Evolutionary conservation across 1,140 invertebrate genomes (phyloP).

Genomic region (Drosophila elegans): DNA sequence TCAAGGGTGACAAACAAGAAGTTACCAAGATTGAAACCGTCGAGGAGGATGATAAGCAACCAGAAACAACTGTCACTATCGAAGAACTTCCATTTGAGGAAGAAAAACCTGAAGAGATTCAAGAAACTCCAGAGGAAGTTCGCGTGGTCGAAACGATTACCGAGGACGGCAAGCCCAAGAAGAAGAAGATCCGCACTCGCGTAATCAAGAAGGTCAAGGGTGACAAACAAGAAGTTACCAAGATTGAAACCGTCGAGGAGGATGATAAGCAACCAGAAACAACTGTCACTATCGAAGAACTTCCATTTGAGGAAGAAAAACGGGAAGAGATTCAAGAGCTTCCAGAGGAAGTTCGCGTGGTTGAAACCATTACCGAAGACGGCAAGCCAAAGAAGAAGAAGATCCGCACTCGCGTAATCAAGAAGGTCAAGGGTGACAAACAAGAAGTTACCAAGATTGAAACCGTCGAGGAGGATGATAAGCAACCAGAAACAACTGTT

Average conservation of each 20-base stretch:
- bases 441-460: conserved; percentile 1
- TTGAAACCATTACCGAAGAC: neutral
- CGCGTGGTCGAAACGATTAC: neutral
- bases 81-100: neutral
- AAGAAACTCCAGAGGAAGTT: neutral
- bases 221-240: conserved; percentile 3
- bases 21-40: conserved; percentile 1
- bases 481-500: neutral
- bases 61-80: neutral
- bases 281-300: neutral
- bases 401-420: conserved; percentile 3
- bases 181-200: conserved; percentile 4
- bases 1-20: conserved; percentile 3
- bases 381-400: conserved; percentile 6
- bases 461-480: conserved; percentile 1
- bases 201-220: conserved; percentile 5
- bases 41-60: neutral
- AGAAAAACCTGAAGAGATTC: neutral
- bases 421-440: conserved; percentile 3
- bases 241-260: conserved; percentile 4
- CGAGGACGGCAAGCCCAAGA: conserved; percentile 2
- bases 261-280: neutral
- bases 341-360: neutral
- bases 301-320: neutral
- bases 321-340: neutral